Percentiles rank a stretch among this genome's conserved stretches.
phyloP scores from a whole-genome alignment of 2,888 invertebrate genomes.

The Scrobipalpa costella region DNA sequence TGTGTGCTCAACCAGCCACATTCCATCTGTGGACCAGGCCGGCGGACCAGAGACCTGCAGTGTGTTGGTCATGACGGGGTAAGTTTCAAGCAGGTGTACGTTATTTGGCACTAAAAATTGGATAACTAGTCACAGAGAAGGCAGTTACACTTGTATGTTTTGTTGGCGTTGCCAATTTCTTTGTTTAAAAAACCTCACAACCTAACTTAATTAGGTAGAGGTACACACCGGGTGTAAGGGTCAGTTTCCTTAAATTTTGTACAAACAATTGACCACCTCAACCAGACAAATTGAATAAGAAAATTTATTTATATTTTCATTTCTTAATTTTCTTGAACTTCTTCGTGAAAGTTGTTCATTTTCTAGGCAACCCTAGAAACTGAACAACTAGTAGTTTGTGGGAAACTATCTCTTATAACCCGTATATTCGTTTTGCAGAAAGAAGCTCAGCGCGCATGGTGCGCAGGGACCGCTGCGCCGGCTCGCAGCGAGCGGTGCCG shows the following conservation, averaged over 20 bases:
- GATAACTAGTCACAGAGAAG: background rate
- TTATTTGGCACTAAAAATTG: background rate
- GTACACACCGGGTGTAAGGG: too few species aligned
- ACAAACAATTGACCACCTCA: too few species aligned
- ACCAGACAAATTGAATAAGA: too few species aligned
- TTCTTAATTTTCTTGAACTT: too few species aligned
- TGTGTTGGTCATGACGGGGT: constrained; percentile 81
- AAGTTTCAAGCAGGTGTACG: constrained; percentile 32
- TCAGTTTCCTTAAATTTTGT: too few species aligned
- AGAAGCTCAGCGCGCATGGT: constrained; percentile 77
- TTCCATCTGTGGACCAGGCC: constrained; percentile 82
- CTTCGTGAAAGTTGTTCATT: too few species aligned
- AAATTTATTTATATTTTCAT: too few species aligned
- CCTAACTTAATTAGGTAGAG: too few species aligned
- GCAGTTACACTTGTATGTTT: too few species aligned
- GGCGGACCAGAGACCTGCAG: constrained; percentile 76
- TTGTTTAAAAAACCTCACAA: too few species aligned
- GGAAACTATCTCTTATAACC: too few species aligned
- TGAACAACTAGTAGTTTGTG: background rate
- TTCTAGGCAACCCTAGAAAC: background rate
- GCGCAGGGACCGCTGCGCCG: constrained; percentile 71
- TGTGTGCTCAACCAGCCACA: constrained; percentile 70
- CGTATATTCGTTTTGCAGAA: constrained; percentile 51
- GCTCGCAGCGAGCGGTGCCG: constrained; percentile 80
- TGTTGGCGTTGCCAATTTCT: too few species aligned